Conservation (phyloP, 2,888 invertebrate species). For the Nasonia oneida region DNA sequence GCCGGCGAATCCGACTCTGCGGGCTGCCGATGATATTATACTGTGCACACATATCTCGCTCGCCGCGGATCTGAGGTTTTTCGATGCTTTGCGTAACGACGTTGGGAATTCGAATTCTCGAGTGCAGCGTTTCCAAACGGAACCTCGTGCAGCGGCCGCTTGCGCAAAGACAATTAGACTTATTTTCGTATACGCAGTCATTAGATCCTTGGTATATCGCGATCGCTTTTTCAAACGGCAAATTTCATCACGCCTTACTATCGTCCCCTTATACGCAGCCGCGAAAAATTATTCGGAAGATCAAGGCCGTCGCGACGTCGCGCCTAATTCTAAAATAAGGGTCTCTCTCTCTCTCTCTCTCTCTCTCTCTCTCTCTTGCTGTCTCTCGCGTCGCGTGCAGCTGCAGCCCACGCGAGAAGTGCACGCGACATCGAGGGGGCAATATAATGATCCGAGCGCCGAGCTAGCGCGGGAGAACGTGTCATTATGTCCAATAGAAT, state of each 20-base stretch:
- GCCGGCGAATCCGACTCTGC: not conserved
- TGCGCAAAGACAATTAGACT: slow-evolving; percentile 28
- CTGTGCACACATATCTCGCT: not conserved
- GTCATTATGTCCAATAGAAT: slow-evolving; percentile 61
- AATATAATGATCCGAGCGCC: slow-evolving; percentile 48
- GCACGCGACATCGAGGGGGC: not conserved
- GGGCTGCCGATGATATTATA: not conserved
- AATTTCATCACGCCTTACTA: not conserved
- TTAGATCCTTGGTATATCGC: slow-evolving; percentile 43
- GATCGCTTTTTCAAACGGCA: slow-evolving; percentile 38
- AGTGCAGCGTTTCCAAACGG: not conserved
- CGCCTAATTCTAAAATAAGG: slow-evolving; percentile 38
- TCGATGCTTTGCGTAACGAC: slow-evolving; percentile 11
- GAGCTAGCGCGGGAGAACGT: slow-evolving; percentile 53
- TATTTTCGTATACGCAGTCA: slow-evolving; percentile 43
- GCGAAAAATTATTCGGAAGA: not conserved
- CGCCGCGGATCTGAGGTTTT: slow-evolving; percentile 9
- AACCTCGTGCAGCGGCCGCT: not conserved
- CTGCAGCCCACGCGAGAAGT: not conserved
- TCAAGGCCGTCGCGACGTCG: slow-evolving; percentile 35
- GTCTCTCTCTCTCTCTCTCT: too few relatives aligned
- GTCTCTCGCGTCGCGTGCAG: slow-evolving; percentile 13
- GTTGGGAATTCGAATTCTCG: not conserved
- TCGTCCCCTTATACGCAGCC: not conserved
- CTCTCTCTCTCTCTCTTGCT: not conserved